Percentiles rank a stretch among this genome's conserved stretches.
Conservation (phyloP, 2,888 invertebrate genomes). For the Acanthosepion esculentum region DNA sequence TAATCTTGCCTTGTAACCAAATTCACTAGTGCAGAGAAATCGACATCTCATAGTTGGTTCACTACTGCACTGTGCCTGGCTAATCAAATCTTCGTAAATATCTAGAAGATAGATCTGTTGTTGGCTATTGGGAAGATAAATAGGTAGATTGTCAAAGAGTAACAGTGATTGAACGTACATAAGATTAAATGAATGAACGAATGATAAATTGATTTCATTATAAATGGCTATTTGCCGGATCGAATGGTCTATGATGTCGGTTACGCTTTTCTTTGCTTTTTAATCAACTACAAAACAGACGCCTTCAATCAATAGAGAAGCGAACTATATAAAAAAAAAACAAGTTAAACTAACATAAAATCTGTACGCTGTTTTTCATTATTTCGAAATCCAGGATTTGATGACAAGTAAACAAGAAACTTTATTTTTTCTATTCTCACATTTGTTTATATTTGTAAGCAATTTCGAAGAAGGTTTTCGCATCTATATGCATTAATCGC, state of each 20-base stretch:
- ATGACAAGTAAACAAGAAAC: neutral
- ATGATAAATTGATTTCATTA: slow-evolving; percentile 33
- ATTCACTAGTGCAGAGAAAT: too few relatives aligned
- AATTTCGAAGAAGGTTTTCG: neutral
- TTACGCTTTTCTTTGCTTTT: neutral
- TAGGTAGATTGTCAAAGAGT: neutral
- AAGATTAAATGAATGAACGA: neutral
- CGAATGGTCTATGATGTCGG: neutral
- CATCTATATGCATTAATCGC: neutral
- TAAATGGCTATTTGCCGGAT: neutral
- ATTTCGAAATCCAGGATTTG: neutral
- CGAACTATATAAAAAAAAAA: neutral
- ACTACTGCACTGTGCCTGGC: neutral
- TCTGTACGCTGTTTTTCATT: neutral
- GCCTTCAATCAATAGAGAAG: neutral
- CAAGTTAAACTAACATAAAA: neutral
- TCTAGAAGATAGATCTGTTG: neutral
- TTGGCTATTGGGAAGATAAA: neutral
- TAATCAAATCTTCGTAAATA: neutral
- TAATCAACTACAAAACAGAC: neutral
- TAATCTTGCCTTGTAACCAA: too few relatives aligned
- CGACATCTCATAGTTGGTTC: too few relatives aligned
- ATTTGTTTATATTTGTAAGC: neutral
- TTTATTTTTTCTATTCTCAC: neutral
- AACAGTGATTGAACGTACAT: neutral